A percentile compares a stretch with the other conserved stretches of the same genome.
phyloP scores from a whole-genome alignment of 1,140 invertebrate species.

The Lepidurus couesii region DNA sequence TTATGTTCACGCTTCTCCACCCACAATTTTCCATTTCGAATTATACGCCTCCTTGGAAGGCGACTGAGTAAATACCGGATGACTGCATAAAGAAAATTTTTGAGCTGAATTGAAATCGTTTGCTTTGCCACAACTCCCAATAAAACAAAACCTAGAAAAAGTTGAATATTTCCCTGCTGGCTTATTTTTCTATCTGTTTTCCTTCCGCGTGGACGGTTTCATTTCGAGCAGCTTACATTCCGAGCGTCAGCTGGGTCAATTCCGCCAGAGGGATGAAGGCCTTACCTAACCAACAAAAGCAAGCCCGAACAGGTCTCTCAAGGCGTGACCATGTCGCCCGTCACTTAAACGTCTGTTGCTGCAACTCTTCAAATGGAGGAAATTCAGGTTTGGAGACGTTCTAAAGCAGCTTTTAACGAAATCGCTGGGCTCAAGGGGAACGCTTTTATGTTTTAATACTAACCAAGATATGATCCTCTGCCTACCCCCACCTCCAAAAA shows the following conservation, averaged over 20 bases:
- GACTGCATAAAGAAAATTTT: neutral
- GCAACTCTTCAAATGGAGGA: no score
- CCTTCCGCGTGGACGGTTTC: conserved; percentile 1
- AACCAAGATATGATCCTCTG: no score
- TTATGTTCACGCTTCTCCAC: no score
- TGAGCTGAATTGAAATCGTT: neutral
- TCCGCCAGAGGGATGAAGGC: neutral
- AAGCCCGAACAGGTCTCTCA: no score
- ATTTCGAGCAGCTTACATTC: neutral
- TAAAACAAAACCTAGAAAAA: neutral
- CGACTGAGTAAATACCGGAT: neutral
- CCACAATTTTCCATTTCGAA: no score
- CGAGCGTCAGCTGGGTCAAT: neutral
- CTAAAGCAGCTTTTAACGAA: no score
- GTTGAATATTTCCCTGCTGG: neutral
- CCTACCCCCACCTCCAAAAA: no score
- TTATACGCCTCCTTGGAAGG: neutral
- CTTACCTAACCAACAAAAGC: neutral
- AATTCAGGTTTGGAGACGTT: no score
- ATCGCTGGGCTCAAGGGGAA: no score
- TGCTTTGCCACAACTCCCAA: neutral
- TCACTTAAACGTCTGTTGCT: neutral
- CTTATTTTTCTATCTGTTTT: conserved; percentile 9
- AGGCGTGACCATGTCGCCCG: no score
- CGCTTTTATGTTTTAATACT: no score